These are phyloP conservation scores for Morone saxatilis DNA, from an alignment of 2,113 vertebrate species.

Conservation along the genomic window DNA sequence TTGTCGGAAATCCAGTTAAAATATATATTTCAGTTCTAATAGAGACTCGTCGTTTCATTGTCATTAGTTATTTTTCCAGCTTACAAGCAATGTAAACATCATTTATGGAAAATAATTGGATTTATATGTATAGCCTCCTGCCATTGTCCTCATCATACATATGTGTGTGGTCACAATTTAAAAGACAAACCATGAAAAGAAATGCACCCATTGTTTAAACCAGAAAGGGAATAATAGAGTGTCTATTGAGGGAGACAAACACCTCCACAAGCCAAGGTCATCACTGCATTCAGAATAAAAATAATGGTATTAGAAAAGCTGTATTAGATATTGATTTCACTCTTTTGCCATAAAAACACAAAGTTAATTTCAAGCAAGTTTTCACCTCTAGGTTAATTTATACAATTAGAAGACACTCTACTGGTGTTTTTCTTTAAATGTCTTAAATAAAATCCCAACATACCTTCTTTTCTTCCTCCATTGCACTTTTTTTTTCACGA, in stretches of 20 bases:
- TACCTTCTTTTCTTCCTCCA: slow-evolving; percentile 77
- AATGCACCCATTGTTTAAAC: slow-evolving; percentile 32
- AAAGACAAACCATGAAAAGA: slow-evolving; percentile 46
- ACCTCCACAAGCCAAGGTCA: slow-evolving; percentile 54
- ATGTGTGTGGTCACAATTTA: slow-evolving; percentile 42
- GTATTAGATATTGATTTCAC: neutral
- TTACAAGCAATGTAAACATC: slow-evolving; percentile 37
- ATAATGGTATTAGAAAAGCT: neutral
- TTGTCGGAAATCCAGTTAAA: slow-evolving; percentile 39
- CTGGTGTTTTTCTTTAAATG: neutral
- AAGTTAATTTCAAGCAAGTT: neutral
- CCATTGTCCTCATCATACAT: slow-evolving; percentile 29
- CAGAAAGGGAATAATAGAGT: slow-evolving; percentile 20
- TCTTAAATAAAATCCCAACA: slow-evolving; percentile 23
- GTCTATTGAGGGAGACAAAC: neutral
- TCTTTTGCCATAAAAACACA: slow-evolving; percentile 2
- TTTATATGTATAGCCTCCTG: slow-evolving; percentile 25
- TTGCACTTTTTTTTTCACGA: slow-evolving; percentile 36
- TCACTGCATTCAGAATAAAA: slow-evolving; percentile 41
- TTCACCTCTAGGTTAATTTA: neutral
- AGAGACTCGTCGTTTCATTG: slow-evolving; percentile 33
- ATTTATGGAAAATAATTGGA: slow-evolving; percentile 57
- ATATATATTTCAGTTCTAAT: slow-evolving; percentile 14
- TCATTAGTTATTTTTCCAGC: slow-evolving; percentile 12
- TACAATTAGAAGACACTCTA: neutral